Evolutionary conservation across 2,797 vertebrate genomes (phyloP).

Genomic region (Psittacula echo): DNA sequence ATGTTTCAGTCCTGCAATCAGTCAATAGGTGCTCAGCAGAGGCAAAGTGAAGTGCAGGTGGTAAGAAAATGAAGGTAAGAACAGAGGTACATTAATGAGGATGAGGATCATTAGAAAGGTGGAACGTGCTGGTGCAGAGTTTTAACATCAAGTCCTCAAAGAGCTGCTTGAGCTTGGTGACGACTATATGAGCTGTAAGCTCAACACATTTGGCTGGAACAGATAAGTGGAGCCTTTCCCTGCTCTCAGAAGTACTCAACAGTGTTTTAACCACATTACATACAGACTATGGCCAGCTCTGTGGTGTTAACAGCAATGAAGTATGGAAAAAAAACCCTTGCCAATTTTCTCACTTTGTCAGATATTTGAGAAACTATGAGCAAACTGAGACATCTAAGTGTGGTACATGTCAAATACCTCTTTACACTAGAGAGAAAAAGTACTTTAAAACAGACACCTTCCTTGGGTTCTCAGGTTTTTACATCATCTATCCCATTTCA

Average conservation of each 20-base stretch:
- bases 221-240: not conserved
- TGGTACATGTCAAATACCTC: not conserved
- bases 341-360: not conserved
- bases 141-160: not conserved
- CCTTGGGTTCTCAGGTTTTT: not conserved
- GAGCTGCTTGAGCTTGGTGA: not conserved
- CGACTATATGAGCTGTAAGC: not conserved
- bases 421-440: not conserved
- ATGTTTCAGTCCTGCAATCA: not conserved
- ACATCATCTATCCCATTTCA: not conserved
- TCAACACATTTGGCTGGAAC: not conserved
- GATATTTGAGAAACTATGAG: conserved; percentile 3
- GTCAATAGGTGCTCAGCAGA: not conserved
- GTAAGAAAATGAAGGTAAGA: conserved; percentile 10
- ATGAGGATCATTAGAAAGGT: not conserved
- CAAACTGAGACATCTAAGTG: not conserved
- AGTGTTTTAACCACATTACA: not conserved
- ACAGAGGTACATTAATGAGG: not conserved
- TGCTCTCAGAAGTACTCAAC: not conserved
- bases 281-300: not conserved
- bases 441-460: not conserved
- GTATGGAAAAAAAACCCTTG: not conserved
- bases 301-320: not conserved
- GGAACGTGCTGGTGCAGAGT: not conserved
- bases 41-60: not conserved